Conservation (phyloP, 2,113 vertebrate genomes). For the Apistogramma diplotaenia region DNA sequence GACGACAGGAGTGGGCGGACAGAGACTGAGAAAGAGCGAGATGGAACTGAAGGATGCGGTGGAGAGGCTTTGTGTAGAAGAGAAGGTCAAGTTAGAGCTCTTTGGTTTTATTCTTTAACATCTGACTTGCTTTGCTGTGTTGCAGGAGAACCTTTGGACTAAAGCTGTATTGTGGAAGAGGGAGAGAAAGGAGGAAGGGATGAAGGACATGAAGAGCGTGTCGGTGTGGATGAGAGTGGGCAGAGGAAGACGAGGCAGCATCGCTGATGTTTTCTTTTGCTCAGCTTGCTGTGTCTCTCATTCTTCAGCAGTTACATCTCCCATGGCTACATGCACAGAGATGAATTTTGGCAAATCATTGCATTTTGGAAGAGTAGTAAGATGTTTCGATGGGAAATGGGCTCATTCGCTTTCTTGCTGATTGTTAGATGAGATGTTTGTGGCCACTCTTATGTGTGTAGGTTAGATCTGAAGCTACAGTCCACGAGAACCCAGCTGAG, state of each 20-base stretch:
- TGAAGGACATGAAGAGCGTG: slow-evolving; percentile 25
- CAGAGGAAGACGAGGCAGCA: slow-evolving; percentile 44
- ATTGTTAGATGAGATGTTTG: neutral
- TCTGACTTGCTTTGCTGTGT: slow-evolving; percentile 72
- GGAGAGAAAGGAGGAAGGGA: slow-evolving; percentile 19
- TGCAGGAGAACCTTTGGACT: slow-evolving; percentile 78
- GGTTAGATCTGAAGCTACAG: neutral
- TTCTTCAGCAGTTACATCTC: neutral
- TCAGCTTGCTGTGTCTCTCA: slow-evolving; percentile 15
- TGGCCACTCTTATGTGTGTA: neutral
- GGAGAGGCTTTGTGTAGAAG: slow-evolving; percentile 54
- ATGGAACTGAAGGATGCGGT: slow-evolving; percentile 3
- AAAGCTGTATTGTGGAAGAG: slow-evolving; percentile 73
- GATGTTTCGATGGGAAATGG: neutral
- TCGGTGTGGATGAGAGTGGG: slow-evolving; percentile 47
- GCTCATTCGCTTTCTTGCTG: neutral
- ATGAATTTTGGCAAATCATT: neutral
- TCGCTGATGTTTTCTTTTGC: slow-evolving; percentile 22
- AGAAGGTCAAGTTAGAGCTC: slow-evolving; percentile 75
- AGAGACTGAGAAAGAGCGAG: neutral
- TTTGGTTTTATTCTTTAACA: slow-evolving; percentile 82
- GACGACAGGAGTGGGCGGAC: slow-evolving; percentile 5
- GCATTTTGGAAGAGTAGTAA: slow-evolving; percentile 1
- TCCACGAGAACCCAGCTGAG: neutral
- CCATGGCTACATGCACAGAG: neutral